Base-by-base conservation (phyloP, 2,113 vertebrate species). In the Carassius gibelio region DNA sequence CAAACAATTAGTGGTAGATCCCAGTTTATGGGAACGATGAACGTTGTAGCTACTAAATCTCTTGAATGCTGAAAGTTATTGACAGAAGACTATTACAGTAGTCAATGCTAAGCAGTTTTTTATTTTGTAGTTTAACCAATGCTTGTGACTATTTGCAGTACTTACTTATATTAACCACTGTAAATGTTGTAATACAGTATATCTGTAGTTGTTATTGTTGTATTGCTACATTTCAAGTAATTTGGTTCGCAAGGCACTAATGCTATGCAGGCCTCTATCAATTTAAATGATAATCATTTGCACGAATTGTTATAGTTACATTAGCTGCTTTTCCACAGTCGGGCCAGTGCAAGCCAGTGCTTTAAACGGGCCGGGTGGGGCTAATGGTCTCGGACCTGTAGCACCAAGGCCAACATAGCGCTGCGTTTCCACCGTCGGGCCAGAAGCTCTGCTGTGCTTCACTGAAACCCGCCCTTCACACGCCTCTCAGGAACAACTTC, bases 1-100 rank as follows among this genome's bases (percentile, higher is more conserved):
- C 10, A 79, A 79, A 79, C 76, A 79, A 62, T 62, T 38, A 42
- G 76, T 57, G 38, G 55, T 79, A 62, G 55, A 79, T 15, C 57
- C 10, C n/a, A 11, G 62, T 79, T 79, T 79, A 61, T 79, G 59
- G 21, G n/a, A 61, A 21, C 36, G 5, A n/a, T 61, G 76, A 61
- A 23, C 17, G 68, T 57, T 76, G 30, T 34, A 57, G 30, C 17
- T 71, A 9, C 8, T 42, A 71, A 38, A 38, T 71, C 4, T 42
- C 17, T 71, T 71, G 0, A 42, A 71, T 3, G 4, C 9, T 71
- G 9, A 42, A 42, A 42, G 21, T 71, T 9, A 38, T 21, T 71
- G 68, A 71, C 68, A 71, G 9, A 42, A 19, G 4, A 19, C 17
- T 3, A 4, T 71, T 71, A 21, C 19, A 38, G 19, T 19, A 38